A percentile compares a stretch with the other conserved stretches of the same genome.
phyloP scores from a whole-genome alignment of 1,140 invertebrate genomes.

The Nasonia longicornis region DNA sequence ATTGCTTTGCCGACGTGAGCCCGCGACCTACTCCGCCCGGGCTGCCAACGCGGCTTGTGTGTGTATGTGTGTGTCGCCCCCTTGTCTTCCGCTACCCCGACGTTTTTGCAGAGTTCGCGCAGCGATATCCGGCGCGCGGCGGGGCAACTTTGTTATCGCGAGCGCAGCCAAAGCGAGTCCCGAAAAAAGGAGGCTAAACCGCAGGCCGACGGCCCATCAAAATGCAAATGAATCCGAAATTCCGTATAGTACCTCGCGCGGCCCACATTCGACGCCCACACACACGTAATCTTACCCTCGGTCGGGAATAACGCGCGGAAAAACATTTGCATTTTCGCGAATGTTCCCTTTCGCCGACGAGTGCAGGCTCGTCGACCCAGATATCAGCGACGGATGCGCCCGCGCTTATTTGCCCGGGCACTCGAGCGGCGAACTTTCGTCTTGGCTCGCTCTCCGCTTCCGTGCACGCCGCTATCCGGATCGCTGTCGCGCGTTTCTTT shows the following conservation, averaged over 20 bases:
- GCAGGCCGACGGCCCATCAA: background rate
- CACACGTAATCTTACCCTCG: background rate
- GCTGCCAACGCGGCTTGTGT: background rate
- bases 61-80: too few relatives aligned
- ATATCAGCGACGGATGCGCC: slow-evolving; percentile 33
- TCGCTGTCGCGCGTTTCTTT: background rate
- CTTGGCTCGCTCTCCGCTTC: background rate
- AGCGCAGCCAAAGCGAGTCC: too few relatives aligned
- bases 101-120: background rate
- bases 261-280: background rate
- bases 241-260: background rate
- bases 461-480: background rate
- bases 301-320: background rate
- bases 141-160: background rate
- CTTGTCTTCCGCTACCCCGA: background rate
- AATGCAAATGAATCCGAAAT: background rate
- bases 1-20: slow-evolving; percentile 16
- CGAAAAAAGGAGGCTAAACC: background rate
- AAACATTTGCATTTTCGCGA: slow-evolving; percentile 40
- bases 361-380: slow-evolving; percentile 39
- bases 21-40: background rate
- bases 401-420: slow-evolving; percentile 34
- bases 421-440: slow-evolving; percentile 34
- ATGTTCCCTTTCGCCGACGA: slow-evolving; percentile 26
- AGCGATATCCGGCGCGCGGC: too few relatives aligned